Conservation (phyloP, 2,113 vertebrate genomes). For the Neopipo cinnamomea region DNA sequence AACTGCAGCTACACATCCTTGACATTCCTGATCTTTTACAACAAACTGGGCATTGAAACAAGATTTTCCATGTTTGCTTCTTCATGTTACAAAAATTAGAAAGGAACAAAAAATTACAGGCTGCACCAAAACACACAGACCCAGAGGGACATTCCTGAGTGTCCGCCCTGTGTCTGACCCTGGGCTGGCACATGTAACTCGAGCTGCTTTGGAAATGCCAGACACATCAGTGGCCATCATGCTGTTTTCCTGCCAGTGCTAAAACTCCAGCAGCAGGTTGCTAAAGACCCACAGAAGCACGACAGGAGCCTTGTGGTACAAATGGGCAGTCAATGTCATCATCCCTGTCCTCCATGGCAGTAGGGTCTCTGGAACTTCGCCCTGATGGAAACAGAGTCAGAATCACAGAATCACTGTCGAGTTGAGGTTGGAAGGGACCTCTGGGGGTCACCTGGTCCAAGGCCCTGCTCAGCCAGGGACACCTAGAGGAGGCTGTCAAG, state of each 20-base stretch:
- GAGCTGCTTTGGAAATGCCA: not conserved
- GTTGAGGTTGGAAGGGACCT: not conserved
- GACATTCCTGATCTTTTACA: slow-evolving; percentile 35
- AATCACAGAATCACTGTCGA: not conserved
- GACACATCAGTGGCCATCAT: accelerated
- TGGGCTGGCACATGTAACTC: not conserved
- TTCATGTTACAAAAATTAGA: not conserved
- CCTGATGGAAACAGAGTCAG: not conserved
- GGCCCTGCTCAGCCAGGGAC: not conserved
- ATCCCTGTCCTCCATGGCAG: accelerated
- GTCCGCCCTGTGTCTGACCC: not conserved
- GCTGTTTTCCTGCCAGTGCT: not conserved
- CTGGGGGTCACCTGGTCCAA: not conserved
- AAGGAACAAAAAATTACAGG: slow-evolving; percentile 13
- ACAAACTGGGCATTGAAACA: slow-evolving; percentile 17
- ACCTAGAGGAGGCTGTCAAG: not conserved
- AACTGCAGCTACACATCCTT: not conserved
- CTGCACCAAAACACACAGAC: not conserved
- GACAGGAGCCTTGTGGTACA: not conserved
- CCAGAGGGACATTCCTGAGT: not conserved
- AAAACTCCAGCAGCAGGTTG: not conserved
- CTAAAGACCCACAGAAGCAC: not conserved
- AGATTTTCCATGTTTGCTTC: slow-evolving; percentile 25
- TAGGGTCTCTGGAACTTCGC: not conserved
- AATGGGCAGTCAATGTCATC: not conserved